Evolutionary conservation across 1,140 invertebrate species (phyloP), one percentile per base, ranked within the genome.

Genomic region (Drosophila gunungcola): DNA sequence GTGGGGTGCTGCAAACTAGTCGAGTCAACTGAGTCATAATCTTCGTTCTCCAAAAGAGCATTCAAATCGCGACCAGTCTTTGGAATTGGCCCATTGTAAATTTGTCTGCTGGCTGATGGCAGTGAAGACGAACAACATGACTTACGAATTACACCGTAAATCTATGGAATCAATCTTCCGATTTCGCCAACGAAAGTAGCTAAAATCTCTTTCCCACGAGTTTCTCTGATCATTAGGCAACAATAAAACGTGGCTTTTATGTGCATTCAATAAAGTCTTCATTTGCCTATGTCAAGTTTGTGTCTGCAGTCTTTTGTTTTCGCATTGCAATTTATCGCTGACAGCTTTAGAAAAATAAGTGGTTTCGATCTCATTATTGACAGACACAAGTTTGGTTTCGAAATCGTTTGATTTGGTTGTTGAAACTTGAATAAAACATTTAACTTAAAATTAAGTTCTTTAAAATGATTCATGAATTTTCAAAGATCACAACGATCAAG

Each of bases 1-100:
- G 82, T 76, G 82, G 83, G 72, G 67, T 60, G 68, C 61, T 51
- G 41, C 27, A 46, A 80, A 80, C 77, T 84, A 62, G 55, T 65
- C 46, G 41, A 72, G 60, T 54, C 57, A 53, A 53, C 58, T 72
- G 76, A 68, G 64, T 68, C 64, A 52, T 36, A 41, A 36, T 25
- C 51, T 46, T 12, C 11, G 12, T 12, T 41, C 41, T 32, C 16
- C 13, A 61, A 60, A 49, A 69, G 64, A 70, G 64, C 64, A 57
- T 48, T 12, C 43, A 49, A 49, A 49, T 65, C 41, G 53, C 51
- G 63, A 78, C 57, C 39, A 41, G 49, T 41, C 48, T 41, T 29
- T n/a, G 65, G 11, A 13, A 49, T 49, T 57, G 48, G 64, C 16
- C 36, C 51, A 27, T 36, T 48, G 56, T 83, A 73, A 80, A 58